phyloP scores from a whole-genome alignment of 2,888 invertebrate species.

The Spicauda simplicius region DNA sequence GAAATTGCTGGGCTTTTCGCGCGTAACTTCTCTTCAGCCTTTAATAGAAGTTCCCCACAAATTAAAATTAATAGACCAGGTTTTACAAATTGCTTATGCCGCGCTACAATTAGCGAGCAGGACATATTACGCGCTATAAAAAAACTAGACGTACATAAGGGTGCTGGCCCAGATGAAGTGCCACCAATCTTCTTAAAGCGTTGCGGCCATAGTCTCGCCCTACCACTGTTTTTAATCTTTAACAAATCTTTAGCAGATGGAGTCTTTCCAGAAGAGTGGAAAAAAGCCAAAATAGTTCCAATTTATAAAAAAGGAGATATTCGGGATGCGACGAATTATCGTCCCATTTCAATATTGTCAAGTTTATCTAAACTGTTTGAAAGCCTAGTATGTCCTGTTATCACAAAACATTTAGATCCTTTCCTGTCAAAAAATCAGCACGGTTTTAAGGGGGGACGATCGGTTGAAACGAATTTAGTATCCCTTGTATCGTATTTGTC shows the following conservation, averaged over 20 bases:
- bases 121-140: constrained; percentile 7
- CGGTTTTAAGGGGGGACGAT: background rate
- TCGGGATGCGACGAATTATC: constrained; percentile 7
- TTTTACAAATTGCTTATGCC: background rate
- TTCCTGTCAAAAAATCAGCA: constrained; percentile 2
- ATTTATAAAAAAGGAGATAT: constrained; percentile 27
- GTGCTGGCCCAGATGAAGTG: constrained; percentile 30
- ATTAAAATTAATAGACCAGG: background rate
- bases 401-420: constrained; percentile 2
- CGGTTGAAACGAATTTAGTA: constrained; percentile 2
- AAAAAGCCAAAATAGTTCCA: constrained; percentile 27
- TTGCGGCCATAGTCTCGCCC: constrained; percentile 17
- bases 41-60: background rate
- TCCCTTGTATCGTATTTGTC: constrained; percentile 7
- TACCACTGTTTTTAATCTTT: constrained; percentile 26
- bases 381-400: background rate
- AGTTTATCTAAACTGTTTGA: constrained; percentile 10
- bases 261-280: constrained; percentile 25
- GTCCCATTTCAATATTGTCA: no score
- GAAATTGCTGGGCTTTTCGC: constrained; percentile 8
- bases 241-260: constrained; percentile 20
- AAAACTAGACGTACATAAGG: constrained; percentile 22
- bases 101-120: background rate
- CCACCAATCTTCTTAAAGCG: constrained; percentile 28
- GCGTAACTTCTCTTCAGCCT: background rate